These are phyloP conservation scores for Venturia canescens DNA, from an alignment of 1,140 invertebrate species.

Conservation along the genomic window DNA sequence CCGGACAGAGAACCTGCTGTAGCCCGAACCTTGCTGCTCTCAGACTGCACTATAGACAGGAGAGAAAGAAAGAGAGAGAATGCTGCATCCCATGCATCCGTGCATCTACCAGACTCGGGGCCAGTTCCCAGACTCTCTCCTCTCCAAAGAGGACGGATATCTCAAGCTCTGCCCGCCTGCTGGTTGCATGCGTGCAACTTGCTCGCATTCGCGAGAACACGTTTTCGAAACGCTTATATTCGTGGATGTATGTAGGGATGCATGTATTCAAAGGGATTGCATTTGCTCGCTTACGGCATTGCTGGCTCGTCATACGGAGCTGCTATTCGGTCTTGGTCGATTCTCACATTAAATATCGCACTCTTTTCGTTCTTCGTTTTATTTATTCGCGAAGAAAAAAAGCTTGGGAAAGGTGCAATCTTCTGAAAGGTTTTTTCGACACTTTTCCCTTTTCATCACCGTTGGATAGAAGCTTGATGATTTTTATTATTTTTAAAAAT, in stretches of 20 bases:
- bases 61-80: conserved; percentile 38
- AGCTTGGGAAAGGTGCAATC: too few relatives aligned
- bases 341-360: too few relatives aligned
- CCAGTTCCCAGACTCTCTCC: conserved; percentile 36
- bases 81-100: conserved; percentile 34
- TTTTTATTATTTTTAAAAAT: too few relatives aligned
- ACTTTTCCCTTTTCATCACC: too few relatives aligned
- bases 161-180: conserved; percentile 29
- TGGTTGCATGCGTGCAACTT: conserved; percentile 34
- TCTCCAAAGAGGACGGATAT: conserved; percentile 28
- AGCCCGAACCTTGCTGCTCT: background rate
- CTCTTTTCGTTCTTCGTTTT: too few relatives aligned
- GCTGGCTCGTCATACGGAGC: too few relatives aligned
- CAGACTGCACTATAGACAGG: conserved; percentile 14
- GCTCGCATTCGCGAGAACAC: conserved; percentile 35
- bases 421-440: too few relatives aligned
- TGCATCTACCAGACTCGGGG: conserved; percentile 22
- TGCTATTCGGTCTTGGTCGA: background rate
- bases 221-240: conserved; percentile 33
- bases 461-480: too few relatives aligned
- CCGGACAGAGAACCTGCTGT: conserved; percentile 37
- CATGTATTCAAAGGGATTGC: background rate
- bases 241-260: background rate
- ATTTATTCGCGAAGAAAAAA: too few relatives aligned
- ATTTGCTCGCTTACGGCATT: background rate